phyloP scores from a whole-genome alignment of 2,888 invertebrate species.

The Aricia artaxerxes region DNA sequence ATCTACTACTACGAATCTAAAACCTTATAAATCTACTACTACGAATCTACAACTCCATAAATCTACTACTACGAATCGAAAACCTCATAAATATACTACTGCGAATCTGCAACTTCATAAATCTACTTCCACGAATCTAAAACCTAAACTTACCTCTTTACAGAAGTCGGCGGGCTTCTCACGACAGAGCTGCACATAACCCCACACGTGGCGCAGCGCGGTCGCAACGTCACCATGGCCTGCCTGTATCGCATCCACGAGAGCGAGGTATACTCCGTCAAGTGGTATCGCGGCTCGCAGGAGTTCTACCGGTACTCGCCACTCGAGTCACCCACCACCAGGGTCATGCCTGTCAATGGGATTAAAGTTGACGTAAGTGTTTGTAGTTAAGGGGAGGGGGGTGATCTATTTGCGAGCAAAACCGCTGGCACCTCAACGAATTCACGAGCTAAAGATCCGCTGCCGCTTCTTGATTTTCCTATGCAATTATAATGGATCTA shows the following conservation, averaged over 20 bases:
- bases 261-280: slow-evolving; percentile 89
- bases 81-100: no score
- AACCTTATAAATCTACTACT: no score
- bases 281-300: slow-evolving; percentile 90
- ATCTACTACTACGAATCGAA: no score
- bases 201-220: slow-evolving; percentile 86
- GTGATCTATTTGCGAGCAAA: neutral
- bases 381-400: neutral
- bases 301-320: slow-evolving; percentile 93
- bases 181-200: slow-evolving; percentile 86
- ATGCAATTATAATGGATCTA: no score
- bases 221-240: slow-evolving; percentile 84
- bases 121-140: no score
- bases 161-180: slow-evolving; percentile 84
- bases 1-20: no score
- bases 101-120: no score
- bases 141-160: slow-evolving; percentile 28
- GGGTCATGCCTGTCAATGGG: slow-evolving; percentile 86
- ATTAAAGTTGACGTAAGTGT: slow-evolving; percentile 89
- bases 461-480: no score
- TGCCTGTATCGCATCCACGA: slow-evolving; percentile 89
- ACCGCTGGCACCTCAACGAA: no score
- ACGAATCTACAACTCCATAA: no score
- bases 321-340: slow-evolving; percentile 85
- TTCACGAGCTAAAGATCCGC: no score